Conservation (phyloP, 2,797 vertebrate genomes). For the Crenuchus spilurus region DNA sequence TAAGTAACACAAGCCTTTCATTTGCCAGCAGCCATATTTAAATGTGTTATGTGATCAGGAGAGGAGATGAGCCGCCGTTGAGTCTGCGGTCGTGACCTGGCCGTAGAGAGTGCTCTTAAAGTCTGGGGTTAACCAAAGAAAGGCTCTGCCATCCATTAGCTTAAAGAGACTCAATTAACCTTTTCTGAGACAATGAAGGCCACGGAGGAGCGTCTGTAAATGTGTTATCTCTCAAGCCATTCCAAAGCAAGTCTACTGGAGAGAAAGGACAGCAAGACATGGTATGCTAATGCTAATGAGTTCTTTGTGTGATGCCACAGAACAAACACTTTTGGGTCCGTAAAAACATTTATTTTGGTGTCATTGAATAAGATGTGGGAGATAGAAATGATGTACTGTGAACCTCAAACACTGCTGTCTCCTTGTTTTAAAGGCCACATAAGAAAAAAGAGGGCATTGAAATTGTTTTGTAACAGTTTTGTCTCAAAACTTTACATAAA, state of each 20-base stretch:
- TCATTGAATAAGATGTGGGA: neutral
- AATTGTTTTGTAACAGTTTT: too few species aligned
- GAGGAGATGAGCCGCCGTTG: neutral
- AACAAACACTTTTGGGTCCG: neutral
- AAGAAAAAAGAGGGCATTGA: too few species aligned
- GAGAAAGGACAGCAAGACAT: neutral
- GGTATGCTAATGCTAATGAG: slow-evolving; percentile 4
- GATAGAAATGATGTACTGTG: too few species aligned
- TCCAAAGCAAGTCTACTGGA: neutral
- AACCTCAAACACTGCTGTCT: too few species aligned
- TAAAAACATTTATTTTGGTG: neutral
- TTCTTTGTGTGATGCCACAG: neutral
- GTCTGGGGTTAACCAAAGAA: slow-evolving; percentile 36
- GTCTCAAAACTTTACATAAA: too few species aligned
- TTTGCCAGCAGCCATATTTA: neutral
- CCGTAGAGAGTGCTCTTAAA: slow-evolving; percentile 20
- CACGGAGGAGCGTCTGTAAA: slow-evolving; percentile 5
- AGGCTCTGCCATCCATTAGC: slow-evolving; percentile 41
- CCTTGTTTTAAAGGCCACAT: too few species aligned
- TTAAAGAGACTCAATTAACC: slow-evolving; percentile 52
- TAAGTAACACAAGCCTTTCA: neutral
- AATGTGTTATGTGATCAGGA: neutral
- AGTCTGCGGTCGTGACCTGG: neutral
- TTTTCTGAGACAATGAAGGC: slow-evolving; percentile 38
- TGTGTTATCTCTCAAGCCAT: slow-evolving; percentile 35